Percentiles rank a stretch among this genome's conserved stretches.
Evolutionary conservation across 2,113 vertebrate genomes (phyloP).

Genomic region (Sigmodon hispidus): DNA sequence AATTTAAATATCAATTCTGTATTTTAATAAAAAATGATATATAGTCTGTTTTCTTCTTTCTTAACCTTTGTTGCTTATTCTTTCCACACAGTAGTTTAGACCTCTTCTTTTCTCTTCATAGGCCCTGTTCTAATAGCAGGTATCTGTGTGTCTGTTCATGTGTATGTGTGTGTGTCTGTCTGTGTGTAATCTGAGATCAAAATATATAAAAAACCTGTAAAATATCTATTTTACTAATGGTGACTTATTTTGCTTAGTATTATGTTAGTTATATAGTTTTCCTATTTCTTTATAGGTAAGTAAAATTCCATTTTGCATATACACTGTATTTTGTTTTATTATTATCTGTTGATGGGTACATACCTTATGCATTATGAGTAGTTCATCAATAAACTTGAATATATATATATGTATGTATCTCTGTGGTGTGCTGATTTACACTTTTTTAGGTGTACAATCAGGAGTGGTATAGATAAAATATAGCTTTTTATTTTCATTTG

Average conservation of each 20-base stretch:
- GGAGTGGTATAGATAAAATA: background rate
- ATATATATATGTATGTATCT: background rate
- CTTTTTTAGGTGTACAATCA: background rate
- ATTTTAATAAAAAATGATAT: background rate
- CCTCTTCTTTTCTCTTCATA: background rate
- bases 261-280: background rate
- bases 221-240: background rate
- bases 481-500: background rate
- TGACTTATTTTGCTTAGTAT: background rate
- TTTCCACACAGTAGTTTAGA: background rate
- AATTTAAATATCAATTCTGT: background rate
- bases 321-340: background rate
- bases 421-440: background rate
- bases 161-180: background rate
- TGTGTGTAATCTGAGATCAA: background rate
- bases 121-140: background rate
- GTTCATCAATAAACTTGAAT: background rate
- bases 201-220: background rate
- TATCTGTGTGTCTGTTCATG: background rate
- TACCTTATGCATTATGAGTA: background rate
- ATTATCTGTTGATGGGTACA: background rate
- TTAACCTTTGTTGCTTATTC: background rate
- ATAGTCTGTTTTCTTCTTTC: background rate
- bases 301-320: background rate
- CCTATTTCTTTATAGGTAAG: background rate